Conservation (phyloP, 2,888 invertebrate genomes). For the Phengaris arion region DNA sequence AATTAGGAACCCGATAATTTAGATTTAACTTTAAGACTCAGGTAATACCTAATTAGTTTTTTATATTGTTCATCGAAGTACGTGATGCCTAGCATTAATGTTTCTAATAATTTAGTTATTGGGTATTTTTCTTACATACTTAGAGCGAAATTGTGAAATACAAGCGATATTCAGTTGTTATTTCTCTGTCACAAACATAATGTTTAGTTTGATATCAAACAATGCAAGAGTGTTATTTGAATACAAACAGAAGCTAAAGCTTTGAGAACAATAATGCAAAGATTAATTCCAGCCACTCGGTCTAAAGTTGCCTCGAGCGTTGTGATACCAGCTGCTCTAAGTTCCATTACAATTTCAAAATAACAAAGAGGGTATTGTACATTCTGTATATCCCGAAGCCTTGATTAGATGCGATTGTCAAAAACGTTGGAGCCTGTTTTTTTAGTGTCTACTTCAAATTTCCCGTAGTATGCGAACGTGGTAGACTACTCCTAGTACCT, state of each 20-base stretch:
- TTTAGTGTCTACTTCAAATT: no score
- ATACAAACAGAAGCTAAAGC: neutral
- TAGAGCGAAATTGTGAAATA: neutral
- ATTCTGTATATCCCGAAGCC: neutral
- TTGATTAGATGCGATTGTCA: neutral
- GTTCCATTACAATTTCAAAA: neutral
- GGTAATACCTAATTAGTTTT: no score
- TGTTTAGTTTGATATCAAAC: neutral
- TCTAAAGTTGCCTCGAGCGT: neutral
- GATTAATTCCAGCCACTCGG: slow-evolving; percentile 1
- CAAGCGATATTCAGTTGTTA: no score
- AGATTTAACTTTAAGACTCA: no score
- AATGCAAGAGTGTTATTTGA: neutral
- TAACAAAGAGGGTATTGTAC: neutral
- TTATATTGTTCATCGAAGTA: no score
- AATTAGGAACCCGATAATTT: no score
- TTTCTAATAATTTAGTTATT: neutral
- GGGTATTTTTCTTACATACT: neutral
- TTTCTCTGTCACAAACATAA: neutral
- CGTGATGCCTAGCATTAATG: neutral
- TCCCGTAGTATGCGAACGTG: no score
- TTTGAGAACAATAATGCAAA: neutral
- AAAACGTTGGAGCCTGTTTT: no score
- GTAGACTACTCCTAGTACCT: no score
- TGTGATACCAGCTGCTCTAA: neutral